Base-by-base conservation (phyloP, 2,797 vertebrate species). In the Acestrorhynchus altus region DNA sequence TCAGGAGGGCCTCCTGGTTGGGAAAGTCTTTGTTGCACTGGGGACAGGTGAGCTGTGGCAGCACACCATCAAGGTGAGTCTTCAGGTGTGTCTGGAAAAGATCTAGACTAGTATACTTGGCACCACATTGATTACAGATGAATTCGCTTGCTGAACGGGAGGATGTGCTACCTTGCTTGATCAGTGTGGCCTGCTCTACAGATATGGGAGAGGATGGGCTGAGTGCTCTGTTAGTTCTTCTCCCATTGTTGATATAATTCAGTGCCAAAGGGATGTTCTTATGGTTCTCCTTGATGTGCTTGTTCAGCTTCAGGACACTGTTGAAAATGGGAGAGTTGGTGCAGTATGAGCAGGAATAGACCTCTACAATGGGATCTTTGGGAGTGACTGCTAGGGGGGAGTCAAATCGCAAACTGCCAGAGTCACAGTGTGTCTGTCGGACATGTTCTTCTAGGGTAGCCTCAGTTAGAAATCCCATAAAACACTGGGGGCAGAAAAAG, bases 271-370 rank as follows among this genome's bases (percentile, higher is more conserved):
- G 98, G 92, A 99, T 98, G 93, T 99, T 99, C 93, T 99, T 99
- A 90, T 99, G 98, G 87, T 99, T 99, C 92, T 99, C 98, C 88
- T 99, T 99, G 89, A 99, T 96, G 91, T 99, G 98, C 75, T 99
- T 99, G 90, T 98, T 99, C 80, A 99, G 91, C 89, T 99, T 99
- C 84, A 98, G 93, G 86, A 99, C 95, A 78, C 95, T 99, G 91
- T 97, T 99, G 93, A 99, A 99, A 88, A 99, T 98, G 57, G 98
- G 98, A 46, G 98, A 99, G 89, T 99, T 99, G 76, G 98, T 99
- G 92, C 98, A 99, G 86, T 99, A 99, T 16, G 98, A 98, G 89
- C 98, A 99, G 77, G 98, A 98, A 87, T 99, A 99, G 24, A 99
- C 97, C 90, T 99, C 98, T 26, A 99, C 95, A 18, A 99, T 96